Evolutionary conservation across 2,888 invertebrate genomes (phyloP).

Genomic region (Pyrrhosoma nymphula): DNA sequence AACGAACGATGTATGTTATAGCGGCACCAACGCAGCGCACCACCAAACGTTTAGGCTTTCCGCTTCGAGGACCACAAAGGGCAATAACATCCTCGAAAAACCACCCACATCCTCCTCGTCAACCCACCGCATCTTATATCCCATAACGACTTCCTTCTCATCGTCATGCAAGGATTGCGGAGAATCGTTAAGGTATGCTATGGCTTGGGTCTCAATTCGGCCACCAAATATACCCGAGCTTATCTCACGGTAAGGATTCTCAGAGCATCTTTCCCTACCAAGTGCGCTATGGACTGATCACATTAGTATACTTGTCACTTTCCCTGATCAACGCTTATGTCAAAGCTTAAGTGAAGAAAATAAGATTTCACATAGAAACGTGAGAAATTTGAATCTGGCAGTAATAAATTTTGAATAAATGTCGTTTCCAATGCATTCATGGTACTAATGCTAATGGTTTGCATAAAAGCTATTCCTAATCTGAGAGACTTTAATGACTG

Average conservation of each 20-base stretch:
- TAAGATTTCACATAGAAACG: too few species aligned
- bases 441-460: too few species aligned
- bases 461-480: neutral
- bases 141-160: neutral
- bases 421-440: too few species aligned
- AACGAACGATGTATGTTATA: neutral
- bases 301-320: neutral
- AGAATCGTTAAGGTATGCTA: neutral
- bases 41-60: slow-evolving; percentile 30
- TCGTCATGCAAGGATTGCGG: neutral
- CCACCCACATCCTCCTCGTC: neutral
- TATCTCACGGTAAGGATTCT: neutral
- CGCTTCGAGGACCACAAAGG: slow-evolving; percentile 35
- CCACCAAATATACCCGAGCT: neutral
- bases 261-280: neutral
- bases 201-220: neutral
- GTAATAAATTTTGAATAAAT: neutral
- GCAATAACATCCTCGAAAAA: neutral
- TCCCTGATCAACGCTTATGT: neutral
- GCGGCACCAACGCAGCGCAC: neutral
- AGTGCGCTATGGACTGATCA: neutral
- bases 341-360: neutral
- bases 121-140: neutral
- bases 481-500: neutral
- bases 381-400: neutral